Conservation (phyloP, 2,888 invertebrate genomes). For the Eubasilissa splendida region DNA sequence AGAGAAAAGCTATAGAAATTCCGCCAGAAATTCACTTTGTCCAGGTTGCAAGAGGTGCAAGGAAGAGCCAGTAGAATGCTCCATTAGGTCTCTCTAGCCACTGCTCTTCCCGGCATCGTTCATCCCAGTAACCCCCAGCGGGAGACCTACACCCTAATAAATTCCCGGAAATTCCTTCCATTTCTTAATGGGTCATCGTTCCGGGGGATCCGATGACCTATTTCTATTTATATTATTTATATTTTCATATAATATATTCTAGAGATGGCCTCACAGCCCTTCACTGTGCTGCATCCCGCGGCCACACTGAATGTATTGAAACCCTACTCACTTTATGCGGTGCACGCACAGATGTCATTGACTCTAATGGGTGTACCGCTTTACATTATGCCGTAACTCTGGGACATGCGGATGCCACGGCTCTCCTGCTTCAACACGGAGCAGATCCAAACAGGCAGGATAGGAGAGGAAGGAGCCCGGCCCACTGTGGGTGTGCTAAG, state of each 20-base stretch:
- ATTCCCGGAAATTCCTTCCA: too few species aligned
- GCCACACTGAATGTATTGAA: conserved; percentile 93
- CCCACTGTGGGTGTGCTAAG: conserved; percentile 96
- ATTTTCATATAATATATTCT: conserved; percentile 59
- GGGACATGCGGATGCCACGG: conserved; percentile 95
- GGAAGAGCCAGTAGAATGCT: too few species aligned
- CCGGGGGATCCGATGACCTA: too few species aligned
- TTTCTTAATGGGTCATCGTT: too few species aligned
- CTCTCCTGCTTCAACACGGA: conserved; percentile 88
- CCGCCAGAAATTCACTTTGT: too few species aligned
- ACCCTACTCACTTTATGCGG: conserved; percentile 90
- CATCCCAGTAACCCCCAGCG: too few species aligned
- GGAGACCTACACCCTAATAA: too few species aligned
- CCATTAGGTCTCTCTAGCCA: too few species aligned
- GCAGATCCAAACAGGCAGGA: conserved; percentile 95
- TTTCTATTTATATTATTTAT: background rate
- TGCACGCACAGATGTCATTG: conserved; percentile 89
- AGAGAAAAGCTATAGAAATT: too few species aligned
- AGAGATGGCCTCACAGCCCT: conserved; percentile 96
- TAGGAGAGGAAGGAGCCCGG: conserved; percentile 91
- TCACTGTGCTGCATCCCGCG: conserved; percentile 97
- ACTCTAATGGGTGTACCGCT: conserved; percentile 96
- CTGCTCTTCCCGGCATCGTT: too few species aligned
- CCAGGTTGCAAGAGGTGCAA: too few species aligned
- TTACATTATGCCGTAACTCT: conserved; percentile 97